Conservation (phyloP, 2,797 vertebrate genomes). For the Eupleurogrammus muticus region DNA sequence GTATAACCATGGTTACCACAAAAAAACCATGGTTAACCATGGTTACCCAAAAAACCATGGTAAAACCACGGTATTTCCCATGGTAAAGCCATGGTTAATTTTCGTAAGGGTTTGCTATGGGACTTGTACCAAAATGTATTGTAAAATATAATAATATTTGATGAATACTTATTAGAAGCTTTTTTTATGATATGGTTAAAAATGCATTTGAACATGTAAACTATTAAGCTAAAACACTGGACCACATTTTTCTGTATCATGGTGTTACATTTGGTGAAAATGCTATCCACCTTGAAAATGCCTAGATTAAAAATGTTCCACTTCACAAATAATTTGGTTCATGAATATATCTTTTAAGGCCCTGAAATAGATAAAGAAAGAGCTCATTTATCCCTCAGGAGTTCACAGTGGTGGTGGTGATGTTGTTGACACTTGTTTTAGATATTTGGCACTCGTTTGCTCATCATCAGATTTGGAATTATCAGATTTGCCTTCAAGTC, state of each 20-base stretch:
- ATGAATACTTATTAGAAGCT: no score
- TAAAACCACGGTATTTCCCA: no score
- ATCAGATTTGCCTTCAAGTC: constrained; percentile 69
- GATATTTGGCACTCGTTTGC: constrained; percentile 59
- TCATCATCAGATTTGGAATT: constrained; percentile 75
- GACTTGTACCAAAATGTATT: no score
- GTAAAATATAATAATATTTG: no score
- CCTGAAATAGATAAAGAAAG: constrained; percentile 69
- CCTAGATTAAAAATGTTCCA: constrained; percentile 53
- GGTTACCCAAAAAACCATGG: no score
- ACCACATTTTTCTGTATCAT: background rate
- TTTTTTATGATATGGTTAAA: background rate
- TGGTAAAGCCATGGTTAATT: no score
- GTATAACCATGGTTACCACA: no score
- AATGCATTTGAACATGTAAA: background rate
- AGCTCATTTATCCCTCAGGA: constrained; percentile 60
- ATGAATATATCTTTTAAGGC: constrained; percentile 58
- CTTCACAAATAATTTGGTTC: constrained; percentile 57
- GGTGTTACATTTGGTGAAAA: constrained; percentile 38
- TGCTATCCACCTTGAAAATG: constrained; percentile 36
- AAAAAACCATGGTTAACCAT: no score
- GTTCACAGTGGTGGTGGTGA: constrained; percentile 62
- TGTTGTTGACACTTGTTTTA: constrained; percentile 71
- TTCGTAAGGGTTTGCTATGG: background rate
- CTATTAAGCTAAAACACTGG: no score